Percentiles rank a stretch among this genome's conserved stretches.
Evolutionary conservation across 2,113 vertebrate genomes (phyloP).

Genomic region (Caranx melampygus): DNA sequence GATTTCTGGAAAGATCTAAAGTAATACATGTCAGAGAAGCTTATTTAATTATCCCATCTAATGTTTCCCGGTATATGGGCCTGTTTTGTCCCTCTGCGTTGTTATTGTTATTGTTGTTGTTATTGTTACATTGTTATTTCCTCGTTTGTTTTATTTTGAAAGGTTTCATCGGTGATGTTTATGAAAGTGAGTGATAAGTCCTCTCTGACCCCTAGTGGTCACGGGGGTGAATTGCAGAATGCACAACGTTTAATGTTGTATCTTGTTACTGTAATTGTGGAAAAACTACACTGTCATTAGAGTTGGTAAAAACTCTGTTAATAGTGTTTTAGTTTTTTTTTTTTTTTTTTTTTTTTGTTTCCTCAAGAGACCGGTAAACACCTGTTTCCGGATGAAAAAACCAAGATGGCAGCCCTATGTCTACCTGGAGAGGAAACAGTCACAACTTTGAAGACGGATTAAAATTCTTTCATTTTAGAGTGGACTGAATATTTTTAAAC

Average conservation of each 20-base stretch:
- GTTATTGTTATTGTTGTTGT: too few relatives aligned
- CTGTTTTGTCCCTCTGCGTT: too few relatives aligned
- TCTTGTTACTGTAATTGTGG: too few relatives aligned
- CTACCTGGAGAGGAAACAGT: background rate
- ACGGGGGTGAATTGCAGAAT: background rate
- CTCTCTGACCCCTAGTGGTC: background rate
- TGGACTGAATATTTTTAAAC: background rate
- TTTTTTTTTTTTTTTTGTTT: background rate
- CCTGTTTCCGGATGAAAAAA: background rate
- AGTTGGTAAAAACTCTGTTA: background rate
- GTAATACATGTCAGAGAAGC: background rate
- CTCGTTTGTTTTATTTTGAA: background rate
- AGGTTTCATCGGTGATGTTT: background rate
- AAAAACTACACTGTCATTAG: background rate
- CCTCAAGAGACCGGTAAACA: too few relatives aligned
- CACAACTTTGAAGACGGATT: background rate
- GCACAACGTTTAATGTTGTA: too few relatives aligned
- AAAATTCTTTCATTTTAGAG: background rate
- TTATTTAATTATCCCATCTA: background rate
- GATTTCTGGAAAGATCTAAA: slow-evolving; percentile 42
- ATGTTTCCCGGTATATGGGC: too few relatives aligned
- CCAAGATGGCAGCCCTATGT: background rate
- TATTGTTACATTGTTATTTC: too few relatives aligned
- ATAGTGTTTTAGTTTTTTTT: too few relatives aligned
- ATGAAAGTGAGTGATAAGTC: background rate